phyloP scores from a whole-genome alignment of 2,113 vertebrate genomes.

The Phyllostomus discolor region DNA sequence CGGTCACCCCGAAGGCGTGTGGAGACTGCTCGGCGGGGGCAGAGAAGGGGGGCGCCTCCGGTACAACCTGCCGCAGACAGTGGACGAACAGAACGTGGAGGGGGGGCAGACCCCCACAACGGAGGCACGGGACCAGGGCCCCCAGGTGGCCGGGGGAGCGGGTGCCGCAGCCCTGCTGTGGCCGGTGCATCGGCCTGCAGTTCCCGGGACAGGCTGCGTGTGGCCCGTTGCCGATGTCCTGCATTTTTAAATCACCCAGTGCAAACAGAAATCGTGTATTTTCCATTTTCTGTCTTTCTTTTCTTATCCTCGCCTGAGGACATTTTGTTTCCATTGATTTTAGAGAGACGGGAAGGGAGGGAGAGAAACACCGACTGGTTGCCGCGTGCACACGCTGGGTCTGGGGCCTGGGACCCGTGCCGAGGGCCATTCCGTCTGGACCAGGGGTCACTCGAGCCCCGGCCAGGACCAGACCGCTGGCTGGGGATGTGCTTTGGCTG shows the following conservation, averaged over 20 bases:
- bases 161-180: background rate
- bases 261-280: constrained; percentile 45
- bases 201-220: constrained; percentile 22
- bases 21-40: background rate
- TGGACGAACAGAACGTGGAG: background rate
- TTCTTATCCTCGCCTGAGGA: too few relatives aligned
- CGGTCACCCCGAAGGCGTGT: background rate
- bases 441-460: too few relatives aligned
- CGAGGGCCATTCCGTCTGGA: too few relatives aligned
- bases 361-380: too few relatives aligned
- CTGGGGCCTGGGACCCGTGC: too few relatives aligned
- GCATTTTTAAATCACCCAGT: constrained; percentile 47
- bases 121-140: background rate
- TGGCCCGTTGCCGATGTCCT: constrained; percentile 45
- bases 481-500: too few relatives aligned
- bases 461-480: too few relatives aligned
- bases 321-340: too few relatives aligned
- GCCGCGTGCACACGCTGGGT: too few relatives aligned
- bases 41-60: background rate
- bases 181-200: constrained; percentile 20
- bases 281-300: background rate
- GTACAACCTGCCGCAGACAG: background rate
- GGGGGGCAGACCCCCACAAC: background rate
- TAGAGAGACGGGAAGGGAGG: too few relatives aligned
- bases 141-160: background rate